Percentiles rank a stretch among this genome's conserved stretches.
phyloP scores from a whole-genome alignment of 1,140 invertebrate species.

The Drosophila subpulchrella region DNA sequence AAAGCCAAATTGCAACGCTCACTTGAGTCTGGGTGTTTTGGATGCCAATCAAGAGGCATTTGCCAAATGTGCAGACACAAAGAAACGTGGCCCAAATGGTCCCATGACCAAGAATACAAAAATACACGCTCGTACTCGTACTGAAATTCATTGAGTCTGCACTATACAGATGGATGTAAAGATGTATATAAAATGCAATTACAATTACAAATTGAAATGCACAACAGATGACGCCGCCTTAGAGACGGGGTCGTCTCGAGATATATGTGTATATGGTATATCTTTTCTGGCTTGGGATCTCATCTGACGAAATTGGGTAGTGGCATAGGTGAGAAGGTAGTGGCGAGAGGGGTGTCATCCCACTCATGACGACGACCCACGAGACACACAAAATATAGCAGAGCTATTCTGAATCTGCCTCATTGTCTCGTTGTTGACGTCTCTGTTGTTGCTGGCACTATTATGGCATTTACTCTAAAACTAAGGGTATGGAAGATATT shows the following conservation, averaged over 20 bases:
- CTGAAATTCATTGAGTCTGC: constrained; percentile 7
- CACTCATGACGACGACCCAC: constrained; percentile 29
- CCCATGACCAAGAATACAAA: constrained; percentile 10
- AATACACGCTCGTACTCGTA: constrained; percentile 1
- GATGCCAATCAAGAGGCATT: constrained; percentile 6
- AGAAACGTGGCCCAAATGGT: constrained; percentile 21
- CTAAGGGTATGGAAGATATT: background rate
- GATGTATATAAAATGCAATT: constrained; percentile 37
- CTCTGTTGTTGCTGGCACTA: constrained; percentile 7
- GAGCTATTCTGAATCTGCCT: constrained; percentile 19
- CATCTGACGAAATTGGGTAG: constrained; percentile 36
- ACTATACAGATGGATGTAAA: background rate
- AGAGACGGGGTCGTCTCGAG: constrained; percentile 19
- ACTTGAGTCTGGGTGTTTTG: background rate
- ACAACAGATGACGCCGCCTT: constrained; percentile 58
- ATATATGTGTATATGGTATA: background rate
- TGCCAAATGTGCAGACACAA: constrained; percentile 10
- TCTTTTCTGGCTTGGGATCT: constrained; percentile 12
- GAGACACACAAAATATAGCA: background rate
- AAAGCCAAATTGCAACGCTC: background rate
- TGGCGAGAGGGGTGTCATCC: background rate
- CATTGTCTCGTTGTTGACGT: constrained; percentile 37
- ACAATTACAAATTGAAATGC: constrained; percentile 65
- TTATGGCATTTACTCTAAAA: constrained; percentile 3
- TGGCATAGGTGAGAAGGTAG: background rate